Evolutionary conservation across 2,113 vertebrate genomes (phyloP), one percentile per base, ranked within the genome.

Genomic region (Barnardius zonarius): DNA sequence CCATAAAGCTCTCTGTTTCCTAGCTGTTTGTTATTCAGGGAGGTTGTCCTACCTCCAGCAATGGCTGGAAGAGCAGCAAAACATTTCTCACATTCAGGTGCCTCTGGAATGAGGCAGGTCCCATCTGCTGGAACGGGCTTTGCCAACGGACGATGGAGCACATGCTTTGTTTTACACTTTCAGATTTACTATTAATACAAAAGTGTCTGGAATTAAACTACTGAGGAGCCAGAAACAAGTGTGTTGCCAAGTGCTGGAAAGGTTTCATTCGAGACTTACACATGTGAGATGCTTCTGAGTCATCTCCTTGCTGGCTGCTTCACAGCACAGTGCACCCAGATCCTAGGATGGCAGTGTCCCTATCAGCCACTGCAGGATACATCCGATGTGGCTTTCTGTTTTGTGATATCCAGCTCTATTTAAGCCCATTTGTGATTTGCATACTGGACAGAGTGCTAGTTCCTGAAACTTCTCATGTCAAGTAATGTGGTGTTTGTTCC

Each of bases 81-180:
- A 23, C 1, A 1, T 68, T 59, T 84, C 64, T 82, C 3, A 54
- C 1, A 0, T 39, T 75, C 69, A 49, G 52, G 27, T 73, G n/a
- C 13, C 30, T 61, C 59, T 69, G 70, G 31, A 54, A 59, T 2
- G 1, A 78, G 54, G 28, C 10, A 17, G 6, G 1, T 8, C 3
- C 0, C 43, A 10, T 54, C 76, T 39, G 31, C 49, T 55, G 35
- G 48, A 81, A 61, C 0, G 0, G 61, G 44, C 66, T 91, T 66
- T 78, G 55, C 44, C 49, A 55, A 3, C 20, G 39, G 49, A 39
- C 64, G 16, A 4, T 20, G 24, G 66, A 69, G 16, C 39, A 74
- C 44, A 4, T 10, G 28, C 74, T 88, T 82, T 4, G 0, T 43
- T 94, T 78, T 70, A 11, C 41, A 25, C 51, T 85, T 74, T 64